Evolutionary conservation across 2,797 vertebrate species (phyloP), one percentile per base, ranked within the genome.

Genomic region (Eurystomus glaucurus): DNA sequence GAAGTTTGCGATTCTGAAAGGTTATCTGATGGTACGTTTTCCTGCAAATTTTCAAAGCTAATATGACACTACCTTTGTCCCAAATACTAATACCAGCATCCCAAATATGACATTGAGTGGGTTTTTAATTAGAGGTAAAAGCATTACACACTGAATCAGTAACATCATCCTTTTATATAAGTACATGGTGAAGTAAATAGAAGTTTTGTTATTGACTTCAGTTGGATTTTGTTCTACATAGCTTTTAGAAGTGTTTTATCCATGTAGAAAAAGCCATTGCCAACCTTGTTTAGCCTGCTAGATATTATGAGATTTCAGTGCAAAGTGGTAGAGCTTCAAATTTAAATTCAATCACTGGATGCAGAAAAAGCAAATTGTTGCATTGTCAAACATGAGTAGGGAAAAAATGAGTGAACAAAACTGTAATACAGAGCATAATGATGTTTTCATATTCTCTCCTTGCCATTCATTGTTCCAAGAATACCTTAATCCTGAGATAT

Each of bases 81-180:
- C 51, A 93, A 88, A 68, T 50, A 45, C 18, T 77, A 74, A 85
- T 91, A 76, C 35, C 20, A 26, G 14, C 51, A 19, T 77, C 23
- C 12, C 7, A 16, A 26, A 55, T 29, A 60, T 50, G 43, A 82
- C 22, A 58, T 37, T 55, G 35, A 15, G 35, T 43, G 8, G 54
- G 45, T 93, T 92, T 57, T 93, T 62, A 39, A 86, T 90, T 72
- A 81, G 33, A 90, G 6, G 3, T 52, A 76, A 72, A 91, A 81
- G 1, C 16, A 52, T 89, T 79, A 60, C 37, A 45, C 85, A 60
- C 45, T 54, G n/a, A 78, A 76, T 90, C 60, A 60, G 64, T 79
- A 87, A 41, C 16, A 62, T 41, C 23, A 76, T 77, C 22, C 6
- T 93, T 85, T 62, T 77, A n/a, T 74, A 22, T 15, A 51, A 89